phyloP scores from a whole-genome alignment of 2,113 vertebrate species.

The Capreolus pygargus region DNA sequence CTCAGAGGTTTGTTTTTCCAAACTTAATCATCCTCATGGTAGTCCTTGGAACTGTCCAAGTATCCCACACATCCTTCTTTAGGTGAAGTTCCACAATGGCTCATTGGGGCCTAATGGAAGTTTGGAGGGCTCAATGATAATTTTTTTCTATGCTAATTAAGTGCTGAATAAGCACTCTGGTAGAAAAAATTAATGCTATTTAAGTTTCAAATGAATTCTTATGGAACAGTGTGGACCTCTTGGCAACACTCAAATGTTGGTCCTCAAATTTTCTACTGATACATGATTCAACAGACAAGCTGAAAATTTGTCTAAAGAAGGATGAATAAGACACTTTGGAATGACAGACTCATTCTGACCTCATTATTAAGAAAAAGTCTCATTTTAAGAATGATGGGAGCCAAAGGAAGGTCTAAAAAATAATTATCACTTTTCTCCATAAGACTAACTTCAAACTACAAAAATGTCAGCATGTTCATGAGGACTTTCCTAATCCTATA shows the following conservation, averaged over 20 bases:
- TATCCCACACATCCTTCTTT: slow-evolving; percentile 23
- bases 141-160: slow-evolving; percentile 36
- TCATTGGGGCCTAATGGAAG: slow-evolving; percentile 30
- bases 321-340: not conserved
- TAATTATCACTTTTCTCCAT: not conserved
- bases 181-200: not conserved
- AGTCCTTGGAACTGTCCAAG: not conserved
- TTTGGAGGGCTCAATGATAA: not conserved
- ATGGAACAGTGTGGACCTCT: not conserved
- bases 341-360: not conserved
- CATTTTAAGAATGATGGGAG: not conserved
- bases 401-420: not conserved
- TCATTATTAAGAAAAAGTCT: not conserved
- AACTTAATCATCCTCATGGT: not conserved
- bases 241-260: not conserved
- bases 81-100: not conserved
- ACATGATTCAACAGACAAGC: not conserved
- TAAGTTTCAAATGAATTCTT: not conserved
- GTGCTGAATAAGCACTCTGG: not conserved
- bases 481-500: not conserved
- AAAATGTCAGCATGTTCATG: not conserved
- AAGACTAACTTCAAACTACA: not conserved
- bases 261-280: not conserved
- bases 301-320: slow-evolving; percentile 49
- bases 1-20: slow-evolving; percentile 15